Conservation (phyloP, 1,140 invertebrate genomes). For the Frieseomelitta varia region DNA sequence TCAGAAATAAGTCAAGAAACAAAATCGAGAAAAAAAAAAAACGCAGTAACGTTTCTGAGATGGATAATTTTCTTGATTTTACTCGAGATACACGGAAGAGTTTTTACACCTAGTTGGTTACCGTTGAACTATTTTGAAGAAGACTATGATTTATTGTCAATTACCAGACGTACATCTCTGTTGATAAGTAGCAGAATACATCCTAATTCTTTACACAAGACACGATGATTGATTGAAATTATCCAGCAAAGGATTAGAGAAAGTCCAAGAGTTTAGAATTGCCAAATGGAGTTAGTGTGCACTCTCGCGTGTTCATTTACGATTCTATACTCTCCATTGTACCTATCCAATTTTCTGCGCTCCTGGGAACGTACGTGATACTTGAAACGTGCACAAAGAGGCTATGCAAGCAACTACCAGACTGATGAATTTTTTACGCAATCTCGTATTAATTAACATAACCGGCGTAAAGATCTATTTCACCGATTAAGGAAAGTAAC, state of each 20-base stretch:
- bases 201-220: not conserved
- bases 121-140: not conserved
- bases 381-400: too few species aligned
- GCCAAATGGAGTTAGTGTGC: not conserved
- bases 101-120: not conserved
- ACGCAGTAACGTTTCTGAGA: not conserved
- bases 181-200: not conserved
- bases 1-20: not conserved
- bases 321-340: too few species aligned
- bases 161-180: not conserved
- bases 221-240: not conserved
- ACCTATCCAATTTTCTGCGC: too few species aligned
- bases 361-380: too few species aligned
- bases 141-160: not conserved
- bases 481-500: too few species aligned
- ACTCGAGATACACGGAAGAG: too few species aligned
- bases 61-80: slow-evolving; percentile 10
- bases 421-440: too few species aligned
- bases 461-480: too few species aligned
- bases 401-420: too few species aligned
- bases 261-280: not conserved
- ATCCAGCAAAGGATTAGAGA: not conserved
- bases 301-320: too few species aligned
- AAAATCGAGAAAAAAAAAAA: not conserved
- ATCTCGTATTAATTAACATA: too few species aligned